Base-by-base conservation (phyloP, 2,113 vertebrate genomes). In the Periophthalmodon schlosseri region DNA sequence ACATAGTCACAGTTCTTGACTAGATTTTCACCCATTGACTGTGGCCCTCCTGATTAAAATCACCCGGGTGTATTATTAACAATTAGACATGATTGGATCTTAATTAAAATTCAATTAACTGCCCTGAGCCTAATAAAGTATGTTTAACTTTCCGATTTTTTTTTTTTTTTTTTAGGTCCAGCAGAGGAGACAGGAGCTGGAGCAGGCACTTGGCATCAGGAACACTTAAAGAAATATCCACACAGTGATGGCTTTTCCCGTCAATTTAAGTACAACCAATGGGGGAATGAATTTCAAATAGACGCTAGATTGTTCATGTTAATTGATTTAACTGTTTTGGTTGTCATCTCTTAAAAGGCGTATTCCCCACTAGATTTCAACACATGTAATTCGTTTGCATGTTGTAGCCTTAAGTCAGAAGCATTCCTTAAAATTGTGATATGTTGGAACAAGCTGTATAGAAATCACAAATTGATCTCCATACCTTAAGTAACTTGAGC, bases 121-220 rank as follows among this genome's bases (percentile, higher is more conserved):
- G 28, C 3, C 28, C 28, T 2, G 28, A 28, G 28, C 8, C 39
- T 44, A 44, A 44, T 44, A 44, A 44, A 10, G 8, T 44, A 39
- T 7, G 39, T 2, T 52, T 5, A 16, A 52, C 10, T 54, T 2
- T 5, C 47, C 6, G 7, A 9, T 54, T n/a, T 56, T 8, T 36
- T 64, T 33, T 8, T 23, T 15, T 8, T 72, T 9, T 77, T 83
- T 82, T 33, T 91, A 99, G 98, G 98, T 99, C 81, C 98, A 99
- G 91, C 97, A 99, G 89, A 92, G 98, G 82, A 89, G 98, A 67
- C 98, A 99, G 94, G 98, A 99, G 82, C 34, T 99, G 93, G 98
- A 99, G 90, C 97, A 99, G 92, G 98, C 98, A 23, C 94, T 99
- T 67, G 97, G 98, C 28, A 99, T 99, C 94, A 93, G 97, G 78